phyloP scores from a whole-genome alignment of 2,888 invertebrate species.

The Himalopsyche kuldschensis region DNA sequence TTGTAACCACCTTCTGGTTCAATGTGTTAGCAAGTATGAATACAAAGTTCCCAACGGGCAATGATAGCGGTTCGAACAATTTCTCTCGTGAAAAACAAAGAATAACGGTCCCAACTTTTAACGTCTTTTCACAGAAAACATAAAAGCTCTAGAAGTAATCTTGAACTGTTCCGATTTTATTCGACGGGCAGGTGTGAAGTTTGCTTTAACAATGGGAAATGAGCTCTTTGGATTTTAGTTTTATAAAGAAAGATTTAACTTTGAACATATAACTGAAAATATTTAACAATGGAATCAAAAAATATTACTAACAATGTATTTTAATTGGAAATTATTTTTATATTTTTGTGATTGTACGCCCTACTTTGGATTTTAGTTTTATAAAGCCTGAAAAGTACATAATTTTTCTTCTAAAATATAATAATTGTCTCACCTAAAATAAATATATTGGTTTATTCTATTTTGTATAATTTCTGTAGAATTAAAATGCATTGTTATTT shows the following conservation, averaged over 20 bases:
- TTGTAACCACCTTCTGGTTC: background rate
- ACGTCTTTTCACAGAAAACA: conserved; percentile 14
- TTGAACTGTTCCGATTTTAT: background rate
- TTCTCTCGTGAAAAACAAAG: conserved; percentile 3
- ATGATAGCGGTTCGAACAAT: background rate
- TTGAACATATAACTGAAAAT: too few species aligned
- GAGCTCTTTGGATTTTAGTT: background rate
- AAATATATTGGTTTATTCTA: too few species aligned
- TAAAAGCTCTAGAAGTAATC: background rate
- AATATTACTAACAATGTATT: too few species aligned
- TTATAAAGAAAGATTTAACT: background rate
- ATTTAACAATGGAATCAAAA: too few species aligned
- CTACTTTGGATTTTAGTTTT: too few species aligned
- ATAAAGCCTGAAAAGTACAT: too few species aligned
- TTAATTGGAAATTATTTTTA: too few species aligned
- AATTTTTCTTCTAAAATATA: too few species aligned
- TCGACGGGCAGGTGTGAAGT: background rate
- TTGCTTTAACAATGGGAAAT: background rate
- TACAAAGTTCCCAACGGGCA: background rate
- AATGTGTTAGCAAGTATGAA: background rate
- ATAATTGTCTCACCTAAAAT: too few species aligned
- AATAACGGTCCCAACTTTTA: conserved; percentile 17
- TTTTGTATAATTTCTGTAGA: too few species aligned
- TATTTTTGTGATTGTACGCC: too few species aligned
- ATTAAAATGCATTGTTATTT: too few species aligned